These are phyloP conservation scores for Hirundichthys speculiger DNA, from an alignment of 2,113 vertebrate species.

Conservation along the genomic window DNA sequence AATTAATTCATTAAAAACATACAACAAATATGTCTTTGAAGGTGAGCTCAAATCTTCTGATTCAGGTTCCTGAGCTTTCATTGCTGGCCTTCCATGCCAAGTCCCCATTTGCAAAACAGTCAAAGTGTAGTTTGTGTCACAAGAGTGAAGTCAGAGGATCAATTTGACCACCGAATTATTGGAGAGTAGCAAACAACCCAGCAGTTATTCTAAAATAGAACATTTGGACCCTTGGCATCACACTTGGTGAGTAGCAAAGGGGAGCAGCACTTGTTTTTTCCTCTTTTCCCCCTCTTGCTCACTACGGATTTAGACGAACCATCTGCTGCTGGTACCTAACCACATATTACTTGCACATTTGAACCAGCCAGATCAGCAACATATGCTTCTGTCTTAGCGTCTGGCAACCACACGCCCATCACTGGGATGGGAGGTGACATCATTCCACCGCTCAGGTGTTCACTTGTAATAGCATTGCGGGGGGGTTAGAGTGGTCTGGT, in stretches of 20 bases:
- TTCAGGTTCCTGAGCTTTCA: background rate
- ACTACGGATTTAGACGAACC: slow-evolving; percentile 69
- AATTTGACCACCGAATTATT: background rate
- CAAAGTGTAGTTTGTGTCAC: too few relatives aligned
- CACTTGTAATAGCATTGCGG: slow-evolving; percentile 30
- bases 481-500: slow-evolving; percentile 1
- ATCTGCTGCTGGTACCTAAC: slow-evolving; percentile 69
- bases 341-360: slow-evolving; percentile 66
- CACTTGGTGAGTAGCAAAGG: slow-evolving; percentile 43
- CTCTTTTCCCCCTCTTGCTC: slow-evolving; percentile 15
- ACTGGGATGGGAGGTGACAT: slow-evolving; percentile 65
- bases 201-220: slow-evolving; percentile 46
- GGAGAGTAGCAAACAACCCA: slow-evolving; percentile 26
- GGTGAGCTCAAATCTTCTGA: background rate
- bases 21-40: background rate
- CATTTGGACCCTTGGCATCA: slow-evolving; percentile 54
- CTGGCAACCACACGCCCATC: slow-evolving; percentile 66
- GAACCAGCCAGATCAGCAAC: slow-evolving; percentile 67
- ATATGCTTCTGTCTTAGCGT: slow-evolving; percentile 72
- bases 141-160: background rate
- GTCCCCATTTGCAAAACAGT: too few relatives aligned
- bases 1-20: too few relatives aligned
- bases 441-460: slow-evolving; percentile 57
- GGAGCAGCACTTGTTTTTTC: slow-evolving; percentile 40
- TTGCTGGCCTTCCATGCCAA: background rate